Evolutionary conservation across 2,113 vertebrate species (phyloP).

Genomic region (Baryphthengus martii): DNA sequence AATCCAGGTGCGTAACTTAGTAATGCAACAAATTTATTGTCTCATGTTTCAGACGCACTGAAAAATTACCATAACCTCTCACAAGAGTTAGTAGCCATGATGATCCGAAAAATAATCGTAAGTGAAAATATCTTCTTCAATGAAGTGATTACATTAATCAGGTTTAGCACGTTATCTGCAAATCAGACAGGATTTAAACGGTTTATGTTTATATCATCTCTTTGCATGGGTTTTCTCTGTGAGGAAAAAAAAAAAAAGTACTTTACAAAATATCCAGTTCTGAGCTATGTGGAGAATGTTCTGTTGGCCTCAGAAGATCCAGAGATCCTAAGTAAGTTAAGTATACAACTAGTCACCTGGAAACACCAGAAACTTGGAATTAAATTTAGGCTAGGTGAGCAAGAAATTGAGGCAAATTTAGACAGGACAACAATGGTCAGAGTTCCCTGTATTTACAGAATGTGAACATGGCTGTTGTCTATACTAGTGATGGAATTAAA

Average conservation of each 20-base stretch:
- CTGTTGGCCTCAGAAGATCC: not conserved
- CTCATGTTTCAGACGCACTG: not conserved
- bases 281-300: not conserved
- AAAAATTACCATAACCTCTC: not conserved
- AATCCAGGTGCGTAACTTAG: not conserved
- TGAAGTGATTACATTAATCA: not conserved
- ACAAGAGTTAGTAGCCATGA: not conserved
- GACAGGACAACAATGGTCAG: not conserved
- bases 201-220: not conserved
- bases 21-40: not conserved
- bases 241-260: not conserved
- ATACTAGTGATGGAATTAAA: not conserved
- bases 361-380: not conserved
- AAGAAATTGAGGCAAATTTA: not conserved
- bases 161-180: not conserved
- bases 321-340: not conserved
- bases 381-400: not conserved
- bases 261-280: not conserved
- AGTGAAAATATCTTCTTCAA: not conserved
- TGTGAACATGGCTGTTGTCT: not conserved
- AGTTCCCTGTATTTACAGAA: not conserved
- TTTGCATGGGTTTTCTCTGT: not conserved
- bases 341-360: not conserved
- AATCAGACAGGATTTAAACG: not conserved
- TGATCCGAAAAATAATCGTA: not conserved